Base-by-base conservation (phyloP, 2,113 vertebrate species). In the Oenanthe melanoleuca region DNA sequence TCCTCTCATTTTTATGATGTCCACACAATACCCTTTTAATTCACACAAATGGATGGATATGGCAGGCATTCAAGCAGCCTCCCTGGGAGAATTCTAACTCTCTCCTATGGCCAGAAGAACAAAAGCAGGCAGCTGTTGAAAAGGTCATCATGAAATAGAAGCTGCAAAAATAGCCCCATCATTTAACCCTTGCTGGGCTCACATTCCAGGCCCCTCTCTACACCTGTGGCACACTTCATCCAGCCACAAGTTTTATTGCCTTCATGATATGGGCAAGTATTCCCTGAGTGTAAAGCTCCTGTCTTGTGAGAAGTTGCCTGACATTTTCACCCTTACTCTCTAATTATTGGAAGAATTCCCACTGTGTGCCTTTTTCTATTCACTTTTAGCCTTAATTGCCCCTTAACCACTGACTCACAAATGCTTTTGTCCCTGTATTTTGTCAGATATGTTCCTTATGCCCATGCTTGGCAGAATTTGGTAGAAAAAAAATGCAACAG, bases 91-190 rank as follows among this genome's bases (percentile, higher is more conserved):
- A 90, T 93, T 95, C 79, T 88, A 49, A 80, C 64, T 86, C 86
- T 95, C 52, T 92, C 65, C 66, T 63, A 89, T 38, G 77, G 80
- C 92, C 94, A 95, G 61, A 86, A 93, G 72, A 95, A 95, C 86
- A 95, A 95, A 95, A 90, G 86, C 82, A 95, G 86, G 88, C 95
- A 96, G 95, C 94, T 97, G 94, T 74, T 96, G 92, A 93, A 95
- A 97, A 97, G 95, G 94, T 94, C 95, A 95, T 64, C 67, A 86
- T 80, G 72, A 97, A 97, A 96, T 14, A 90, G 26, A 83, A 92
- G 72, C 86, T 85, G 57, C 49, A 86, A 79, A 96, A 96, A 95
- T 29, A 93, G 44, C 28, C 69, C 86, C 77, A 71, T 31, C 5
- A 2, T 79, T 97, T 93, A 95, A 93, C 77, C 77, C 83, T 18